Conservation (phyloP, 2,797 vertebrate genomes). For the Arctocebus calabarensis region DNA sequence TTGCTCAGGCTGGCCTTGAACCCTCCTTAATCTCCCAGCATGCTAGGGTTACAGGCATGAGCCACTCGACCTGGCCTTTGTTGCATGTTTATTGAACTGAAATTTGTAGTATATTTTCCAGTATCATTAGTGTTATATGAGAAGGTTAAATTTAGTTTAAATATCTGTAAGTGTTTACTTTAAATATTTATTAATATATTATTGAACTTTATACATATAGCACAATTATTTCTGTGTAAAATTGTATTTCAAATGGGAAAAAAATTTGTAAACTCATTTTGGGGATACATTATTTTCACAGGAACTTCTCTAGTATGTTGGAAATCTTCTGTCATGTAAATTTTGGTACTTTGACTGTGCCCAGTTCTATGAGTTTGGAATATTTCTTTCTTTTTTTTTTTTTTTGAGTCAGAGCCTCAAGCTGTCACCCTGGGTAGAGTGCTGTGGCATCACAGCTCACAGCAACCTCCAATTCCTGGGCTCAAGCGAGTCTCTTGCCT, state of each 20-base stretch:
- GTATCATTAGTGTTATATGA: neutral
- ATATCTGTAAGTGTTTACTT: constrained; percentile 9
- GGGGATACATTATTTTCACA: constrained; percentile 28
- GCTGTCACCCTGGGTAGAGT: too few relatives aligned
- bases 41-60: too few relatives aligned
- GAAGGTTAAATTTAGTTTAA: constrained; percentile 34
- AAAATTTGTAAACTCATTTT: neutral
- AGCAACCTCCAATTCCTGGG: too few relatives aligned
- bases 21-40: too few relatives aligned
- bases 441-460: too few relatives aligned
- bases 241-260: constrained; percentile 34
- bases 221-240: constrained; percentile 50
- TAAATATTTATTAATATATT: neutral
- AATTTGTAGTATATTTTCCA: constrained; percentile 33
- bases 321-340: constrained; percentile 4
- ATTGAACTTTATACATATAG: neutral
- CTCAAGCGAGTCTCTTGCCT: too few relatives aligned
- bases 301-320: constrained; percentile 14
- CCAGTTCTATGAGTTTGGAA: constrained; percentile 6
- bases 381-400: too few relatives aligned
- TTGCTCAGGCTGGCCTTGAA: too few relatives aligned
- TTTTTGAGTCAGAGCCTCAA: too few relatives aligned
- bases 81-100: neutral
- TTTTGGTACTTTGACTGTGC: constrained; percentile 42
- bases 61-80: neutral